These are phyloP conservation scores for Halcyon badia DNA, from an alignment of 2,797 vertebrate species.

Conservation along the genomic window DNA sequence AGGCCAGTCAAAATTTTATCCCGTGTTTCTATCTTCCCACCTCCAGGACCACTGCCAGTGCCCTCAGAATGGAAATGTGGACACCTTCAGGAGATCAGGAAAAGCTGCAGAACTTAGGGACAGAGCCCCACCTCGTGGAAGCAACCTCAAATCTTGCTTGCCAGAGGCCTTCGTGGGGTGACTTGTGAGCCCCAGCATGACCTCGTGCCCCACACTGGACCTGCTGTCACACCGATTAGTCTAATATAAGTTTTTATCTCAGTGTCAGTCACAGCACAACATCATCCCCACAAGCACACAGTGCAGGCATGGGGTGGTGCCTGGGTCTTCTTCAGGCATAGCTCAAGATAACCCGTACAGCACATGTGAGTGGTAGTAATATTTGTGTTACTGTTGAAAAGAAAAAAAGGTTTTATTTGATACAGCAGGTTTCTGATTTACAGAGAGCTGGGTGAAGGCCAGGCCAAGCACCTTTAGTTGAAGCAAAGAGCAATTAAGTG, in stretches of 20 bases:
- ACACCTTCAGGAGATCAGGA: background rate
- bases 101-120: background rate
- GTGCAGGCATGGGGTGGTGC: background rate
- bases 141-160: rapidly evolving
- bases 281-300: rapidly evolving
- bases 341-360: background rate
- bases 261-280: background rate
- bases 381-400: background rate
- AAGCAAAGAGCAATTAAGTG: background rate
- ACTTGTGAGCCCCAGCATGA: background rate
- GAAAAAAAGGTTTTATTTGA: background rate
- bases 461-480: background rate
- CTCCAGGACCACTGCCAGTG: background rate
- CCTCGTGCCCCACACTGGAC: background rate
- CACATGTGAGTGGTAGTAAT: rapidly evolving
- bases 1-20: rapidly evolving
- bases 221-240: background rate
- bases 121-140: slow-evolving; percentile 30
- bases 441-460: background rate
- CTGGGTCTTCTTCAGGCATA: background rate
- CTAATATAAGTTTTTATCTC: background rate
- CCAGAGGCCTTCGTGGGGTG: background rate
- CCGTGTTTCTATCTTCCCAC: background rate
- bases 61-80: background rate
- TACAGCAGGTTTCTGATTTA: background rate